These are phyloP conservation scores for Ctenopoma kingsleyae DNA, from an alignment of 2,797 vertebrate species.

Conservation along the genomic window DNA sequence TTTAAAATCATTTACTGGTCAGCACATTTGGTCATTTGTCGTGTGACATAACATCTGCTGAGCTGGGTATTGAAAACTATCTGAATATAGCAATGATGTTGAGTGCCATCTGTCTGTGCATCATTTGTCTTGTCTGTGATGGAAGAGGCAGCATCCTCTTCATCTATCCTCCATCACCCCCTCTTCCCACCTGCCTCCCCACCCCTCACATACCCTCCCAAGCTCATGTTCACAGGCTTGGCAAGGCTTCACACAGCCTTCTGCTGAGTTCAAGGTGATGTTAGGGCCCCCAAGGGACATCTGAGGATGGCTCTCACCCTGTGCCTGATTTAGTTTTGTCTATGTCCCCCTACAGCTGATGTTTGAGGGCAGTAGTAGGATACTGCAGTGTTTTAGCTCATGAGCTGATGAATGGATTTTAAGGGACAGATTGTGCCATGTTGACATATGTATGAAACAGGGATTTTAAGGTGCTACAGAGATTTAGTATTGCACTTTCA, in stretches of 20 bases:
- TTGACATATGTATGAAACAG: conserved; percentile 37
- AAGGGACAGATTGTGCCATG: conserved; percentile 50
- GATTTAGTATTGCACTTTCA: neutral
- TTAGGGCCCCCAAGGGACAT: conserved; percentile 54
- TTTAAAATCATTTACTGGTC: conserved; percentile 30
- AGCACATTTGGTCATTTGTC: conserved; percentile 15
- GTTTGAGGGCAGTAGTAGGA: conserved; percentile 57
- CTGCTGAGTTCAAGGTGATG: conserved; percentile 76
- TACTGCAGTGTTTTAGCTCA: conserved; percentile 40
- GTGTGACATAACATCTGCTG: conserved; percentile 33
- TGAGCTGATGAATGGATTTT: conserved; percentile 62
- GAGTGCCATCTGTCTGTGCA: conserved; percentile 75
- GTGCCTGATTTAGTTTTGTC: conserved; percentile 76
- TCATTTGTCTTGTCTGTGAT: conserved; percentile 74
- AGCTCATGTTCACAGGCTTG: conserved; percentile 84
- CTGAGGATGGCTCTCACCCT: conserved; percentile 57
- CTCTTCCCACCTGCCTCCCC: conserved; percentile 16
- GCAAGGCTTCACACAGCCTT: conserved; percentile 77
- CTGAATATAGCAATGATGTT: conserved; percentile 56
- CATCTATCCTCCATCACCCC: conserved; percentile 48
- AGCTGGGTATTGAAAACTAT: conserved; percentile 53
- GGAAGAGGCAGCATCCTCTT: conserved; percentile 61
- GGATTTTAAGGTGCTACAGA: conserved; percentile 9
- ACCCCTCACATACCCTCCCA: conserved; percentile 37
- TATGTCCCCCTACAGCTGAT: conserved; percentile 69